Base-by-base conservation (phyloP, 2,888 invertebrate genomes). In the Tillus elongatus region DNA sequence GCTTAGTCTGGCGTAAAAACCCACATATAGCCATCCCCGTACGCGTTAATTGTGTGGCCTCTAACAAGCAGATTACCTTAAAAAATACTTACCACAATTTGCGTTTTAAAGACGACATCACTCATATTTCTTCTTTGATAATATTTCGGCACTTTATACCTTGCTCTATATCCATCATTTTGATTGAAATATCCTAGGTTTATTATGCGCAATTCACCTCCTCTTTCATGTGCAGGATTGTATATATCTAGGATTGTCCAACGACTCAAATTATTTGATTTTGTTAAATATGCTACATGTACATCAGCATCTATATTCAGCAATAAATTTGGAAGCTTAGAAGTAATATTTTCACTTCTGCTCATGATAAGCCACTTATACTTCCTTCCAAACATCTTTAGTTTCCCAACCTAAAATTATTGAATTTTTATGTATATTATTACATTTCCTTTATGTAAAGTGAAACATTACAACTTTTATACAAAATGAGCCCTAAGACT, bases 141-240 rank as follows among this genome's bases (percentile, higher is more conserved):
- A 60, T 53, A 69, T 47, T 51, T 59, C 40, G 45, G 70, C 41
- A 28, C 36, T 1, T 19, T 12, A 30, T 37, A 46, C 41, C 3
- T 49, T 35, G 46, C 45, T 9, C 33, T 27, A 39, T 54, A 59
- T 11, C 57, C 51, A n/a, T 39, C 38, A 24, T 42, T 41, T 51
- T 66, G 43, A 26, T 56, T 59, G 66, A 70, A 76, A 45, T 51
- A 56, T 14, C 78, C 78, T 37, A 74, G 55, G 45, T 66, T 46
- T 24, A 58, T 61, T 3, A 72, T 52, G 48, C 68, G 64, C 36
- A 74, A 60, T 40, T 54, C 56, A 1, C 77, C 77, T 15, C 71
- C 68, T 41, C 67, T 71, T 38, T 64, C 63, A 41, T 61, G 68
- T 1, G 77, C 76, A 2, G 74, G 75, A 50, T 71, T 76, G 58